Conservation (phyloP, 2,797 vertebrate species). For the Zenarchopterus dispar region DNA sequence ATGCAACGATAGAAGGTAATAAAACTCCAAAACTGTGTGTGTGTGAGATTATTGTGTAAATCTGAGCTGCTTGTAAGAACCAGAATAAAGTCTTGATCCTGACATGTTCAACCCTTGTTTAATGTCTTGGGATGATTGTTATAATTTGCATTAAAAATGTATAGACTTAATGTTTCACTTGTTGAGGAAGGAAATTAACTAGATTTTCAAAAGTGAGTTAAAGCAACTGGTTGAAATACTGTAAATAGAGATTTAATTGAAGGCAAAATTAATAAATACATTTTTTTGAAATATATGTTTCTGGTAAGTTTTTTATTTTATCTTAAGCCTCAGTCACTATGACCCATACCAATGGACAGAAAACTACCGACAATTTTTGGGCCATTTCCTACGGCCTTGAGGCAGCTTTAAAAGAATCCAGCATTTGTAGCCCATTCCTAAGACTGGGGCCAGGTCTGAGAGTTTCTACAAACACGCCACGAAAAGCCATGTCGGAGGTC, state of each 20-base stretch:
- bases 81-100: background rate
- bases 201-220: constrained; percentile 49
- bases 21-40: background rate
- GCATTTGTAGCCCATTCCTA: no score
- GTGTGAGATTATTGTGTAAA: background rate
- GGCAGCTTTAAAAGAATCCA: no score
- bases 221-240: constrained; percentile 56
- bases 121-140: constrained; percentile 15
- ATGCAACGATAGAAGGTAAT: no score
- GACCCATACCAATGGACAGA: no score
- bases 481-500: no score
- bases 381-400: no score
- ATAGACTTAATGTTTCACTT: constrained; percentile 9
- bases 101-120: background rate
- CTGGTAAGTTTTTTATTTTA: background rate
- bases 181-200: constrained; percentile 21
- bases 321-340: no score
- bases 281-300: constrained; percentile 58
- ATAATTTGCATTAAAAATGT: background rate
- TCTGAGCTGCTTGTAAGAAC: background rate
- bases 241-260: constrained; percentile 80
- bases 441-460: no score
- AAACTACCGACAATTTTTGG: no score
- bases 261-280: constrained; percentile 62
- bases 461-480: no score